These are phyloP conservation scores for Sandelia bainsii DNA, from an alignment of 2,797 vertebrate species.

Conservation along the genomic window DNA sequence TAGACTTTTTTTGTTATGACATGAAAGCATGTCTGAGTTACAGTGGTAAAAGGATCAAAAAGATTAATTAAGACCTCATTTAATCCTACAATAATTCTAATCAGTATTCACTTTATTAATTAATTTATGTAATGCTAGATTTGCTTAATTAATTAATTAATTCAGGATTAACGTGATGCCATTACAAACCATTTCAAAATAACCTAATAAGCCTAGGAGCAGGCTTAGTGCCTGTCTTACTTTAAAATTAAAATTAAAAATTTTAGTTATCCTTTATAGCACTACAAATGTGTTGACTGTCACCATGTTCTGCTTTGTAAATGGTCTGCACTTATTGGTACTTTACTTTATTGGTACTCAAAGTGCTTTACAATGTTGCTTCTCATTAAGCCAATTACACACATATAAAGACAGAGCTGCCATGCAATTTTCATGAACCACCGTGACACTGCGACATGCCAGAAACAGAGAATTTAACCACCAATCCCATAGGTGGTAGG, in stretches of 20 bases:
- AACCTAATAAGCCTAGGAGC: background rate
- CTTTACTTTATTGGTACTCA: too few species aligned
- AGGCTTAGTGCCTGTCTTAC: slow-evolving; percentile 1
- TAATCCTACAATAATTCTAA: background rate
- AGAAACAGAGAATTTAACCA: too few species aligned
- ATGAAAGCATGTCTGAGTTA: background rate
- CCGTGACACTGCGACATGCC: too few species aligned
- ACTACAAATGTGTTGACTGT: slow-evolving; percentile 35
- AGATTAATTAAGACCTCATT: background rate
- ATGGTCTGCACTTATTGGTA: too few species aligned
- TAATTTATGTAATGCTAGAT: slow-evolving; percentile 3
- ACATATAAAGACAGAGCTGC: too few species aligned
- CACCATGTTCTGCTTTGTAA: slow-evolving; percentile 8
- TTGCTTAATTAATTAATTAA: too few species aligned
- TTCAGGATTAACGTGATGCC: background rate
- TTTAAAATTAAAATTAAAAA: too few species aligned
- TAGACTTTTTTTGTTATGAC: background rate
- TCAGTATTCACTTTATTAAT: background rate
- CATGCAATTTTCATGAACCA: too few species aligned
- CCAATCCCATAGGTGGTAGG: too few species aligned
- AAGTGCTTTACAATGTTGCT: too few species aligned
- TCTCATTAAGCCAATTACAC: too few species aligned
- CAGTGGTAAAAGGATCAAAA: too few species aligned
- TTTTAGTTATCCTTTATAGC: background rate
- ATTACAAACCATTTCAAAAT: slow-evolving; percentile 8